These are phyloP conservation scores for Homalodisca vitripennis DNA, from an alignment of 1,140 invertebrate species.

Conservation along the genomic window DNA sequence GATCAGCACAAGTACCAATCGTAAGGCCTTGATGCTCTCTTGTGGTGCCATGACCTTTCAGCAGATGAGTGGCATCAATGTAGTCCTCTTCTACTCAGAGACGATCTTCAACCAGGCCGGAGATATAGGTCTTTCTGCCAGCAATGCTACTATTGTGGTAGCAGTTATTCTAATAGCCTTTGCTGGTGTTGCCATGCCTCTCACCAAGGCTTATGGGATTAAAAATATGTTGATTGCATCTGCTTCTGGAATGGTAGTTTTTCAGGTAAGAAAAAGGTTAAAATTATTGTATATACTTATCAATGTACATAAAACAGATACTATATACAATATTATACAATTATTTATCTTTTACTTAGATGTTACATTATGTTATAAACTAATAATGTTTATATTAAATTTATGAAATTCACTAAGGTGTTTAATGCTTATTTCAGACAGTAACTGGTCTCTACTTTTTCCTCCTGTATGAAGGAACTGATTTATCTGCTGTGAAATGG, in stretches of 20 bases:
- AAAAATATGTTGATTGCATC: slow-evolving; percentile 69
- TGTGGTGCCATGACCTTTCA: slow-evolving; percentile 70
- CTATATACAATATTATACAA: too few species aligned
- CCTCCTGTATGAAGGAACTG: slow-evolving; percentile 45
- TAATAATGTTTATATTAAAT: background rate
- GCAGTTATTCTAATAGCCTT: slow-evolving; percentile 65
- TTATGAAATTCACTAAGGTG: background rate
- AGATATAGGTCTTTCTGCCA: slow-evolving; percentile 43
- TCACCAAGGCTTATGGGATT: slow-evolving; percentile 75
- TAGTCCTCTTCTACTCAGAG: slow-evolving; percentile 65
- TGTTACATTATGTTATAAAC: background rate
- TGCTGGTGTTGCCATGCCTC: slow-evolving; percentile 63
- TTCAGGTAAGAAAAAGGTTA: slow-evolving; percentile 44
- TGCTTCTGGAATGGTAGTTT: slow-evolving; percentile 58
- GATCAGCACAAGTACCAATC: slow-evolving; percentile 55
- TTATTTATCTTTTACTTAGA: too few species aligned
- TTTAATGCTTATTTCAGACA: slow-evolving; percentile 49
- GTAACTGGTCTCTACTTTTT: slow-evolving; percentile 64
- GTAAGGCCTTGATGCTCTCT: slow-evolving; percentile 66
- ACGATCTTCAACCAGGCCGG: slow-evolving; percentile 66
- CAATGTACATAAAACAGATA: too few species aligned
- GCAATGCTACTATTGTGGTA: slow-evolving; percentile 77
- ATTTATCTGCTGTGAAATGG: slow-evolving; percentile 56
- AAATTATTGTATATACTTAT: too few species aligned
- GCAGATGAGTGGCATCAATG: slow-evolving; percentile 65